These are phyloP conservation scores for Sardina pilchardus DNA, from an alignment of 2,113 vertebrate genomes.

Conservation along the genomic window DNA sequence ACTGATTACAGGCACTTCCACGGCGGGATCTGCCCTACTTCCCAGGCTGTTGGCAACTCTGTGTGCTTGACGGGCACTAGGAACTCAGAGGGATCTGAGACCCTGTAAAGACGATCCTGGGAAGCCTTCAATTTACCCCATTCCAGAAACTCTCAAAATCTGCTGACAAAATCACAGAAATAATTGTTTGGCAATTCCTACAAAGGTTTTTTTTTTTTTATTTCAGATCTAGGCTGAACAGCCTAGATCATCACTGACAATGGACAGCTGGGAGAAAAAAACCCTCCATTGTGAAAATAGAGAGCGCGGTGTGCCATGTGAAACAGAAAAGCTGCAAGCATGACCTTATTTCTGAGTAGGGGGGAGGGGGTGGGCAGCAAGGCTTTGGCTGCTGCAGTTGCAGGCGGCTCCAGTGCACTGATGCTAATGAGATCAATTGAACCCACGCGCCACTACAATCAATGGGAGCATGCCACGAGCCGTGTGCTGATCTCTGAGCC, in stretches of 20 bases:
- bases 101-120: not conserved
- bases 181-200: not conserved
- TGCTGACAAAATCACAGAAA: not conserved
- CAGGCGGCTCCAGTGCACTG: constrained; percentile 1
- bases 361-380: not conserved
- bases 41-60: constrained; percentile 10
- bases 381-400: constrained; percentile 15
- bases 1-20: constrained; percentile 28
- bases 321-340: not conserved
- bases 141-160: not conserved
- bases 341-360: not conserved
- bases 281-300: not conserved
- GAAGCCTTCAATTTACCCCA: not conserved
- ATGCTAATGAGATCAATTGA: constrained; percentile 36
- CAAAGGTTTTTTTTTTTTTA: not conserved
- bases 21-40: constrained; percentile 33
- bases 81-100: not conserved
- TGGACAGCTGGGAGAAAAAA: not conserved
- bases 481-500: not conserved
- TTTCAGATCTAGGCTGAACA: not conserved
- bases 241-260: no score
- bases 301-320: not conserved
- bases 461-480: constrained; percentile 25
- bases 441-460: constrained; percentile 21
- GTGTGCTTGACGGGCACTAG: not conserved